These are phyloP conservation scores for Triops longicaudatus DNA, from an alignment of 1,140 invertebrate genomes.

Conservation along the genomic window DNA sequence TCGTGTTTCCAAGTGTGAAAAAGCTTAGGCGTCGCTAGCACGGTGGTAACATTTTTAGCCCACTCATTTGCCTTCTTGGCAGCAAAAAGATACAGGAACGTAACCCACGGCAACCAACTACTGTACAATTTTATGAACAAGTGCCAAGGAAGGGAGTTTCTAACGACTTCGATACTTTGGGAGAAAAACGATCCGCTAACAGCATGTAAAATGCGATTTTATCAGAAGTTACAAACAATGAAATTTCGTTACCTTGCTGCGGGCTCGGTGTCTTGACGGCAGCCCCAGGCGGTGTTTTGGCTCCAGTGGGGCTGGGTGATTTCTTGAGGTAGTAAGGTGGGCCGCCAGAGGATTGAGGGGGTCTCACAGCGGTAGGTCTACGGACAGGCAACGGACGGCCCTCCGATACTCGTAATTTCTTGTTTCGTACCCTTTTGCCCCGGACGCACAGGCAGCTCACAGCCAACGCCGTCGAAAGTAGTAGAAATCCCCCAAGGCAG, in stretches of 20 bases:
- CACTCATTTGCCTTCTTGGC: background rate
- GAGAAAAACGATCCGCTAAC: no score
- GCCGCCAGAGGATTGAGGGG: constrained; percentile 50
- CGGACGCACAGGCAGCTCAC: constrained; percentile 52
- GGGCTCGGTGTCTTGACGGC: constrained; percentile 26
- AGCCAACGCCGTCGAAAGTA: constrained; percentile 48
- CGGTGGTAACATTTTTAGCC: background rate
- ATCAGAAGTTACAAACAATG: no score
- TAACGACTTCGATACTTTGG: no score
- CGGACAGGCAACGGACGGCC: constrained; percentile 49
- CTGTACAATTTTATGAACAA: background rate
- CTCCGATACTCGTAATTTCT: constrained; percentile 36
- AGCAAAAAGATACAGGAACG: background rate
- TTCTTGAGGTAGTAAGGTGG: constrained; percentile 72
- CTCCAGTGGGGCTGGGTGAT: constrained; percentile 71
- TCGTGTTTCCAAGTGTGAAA: background rate
- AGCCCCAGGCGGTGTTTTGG: constrained; percentile 38
- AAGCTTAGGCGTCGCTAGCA: background rate
- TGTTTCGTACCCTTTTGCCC: constrained; percentile 35
- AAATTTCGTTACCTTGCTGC: constrained; percentile 23
- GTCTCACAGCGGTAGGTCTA: constrained; percentile 56
- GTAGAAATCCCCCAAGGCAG: constrained; percentile 49
- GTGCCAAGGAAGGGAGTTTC: background rate
- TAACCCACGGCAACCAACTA: background rate
- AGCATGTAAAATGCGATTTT: no score